Evolutionary conservation across 2,888 invertebrate species (phyloP).

Genomic region (Drosophila buzzatii): DNA sequence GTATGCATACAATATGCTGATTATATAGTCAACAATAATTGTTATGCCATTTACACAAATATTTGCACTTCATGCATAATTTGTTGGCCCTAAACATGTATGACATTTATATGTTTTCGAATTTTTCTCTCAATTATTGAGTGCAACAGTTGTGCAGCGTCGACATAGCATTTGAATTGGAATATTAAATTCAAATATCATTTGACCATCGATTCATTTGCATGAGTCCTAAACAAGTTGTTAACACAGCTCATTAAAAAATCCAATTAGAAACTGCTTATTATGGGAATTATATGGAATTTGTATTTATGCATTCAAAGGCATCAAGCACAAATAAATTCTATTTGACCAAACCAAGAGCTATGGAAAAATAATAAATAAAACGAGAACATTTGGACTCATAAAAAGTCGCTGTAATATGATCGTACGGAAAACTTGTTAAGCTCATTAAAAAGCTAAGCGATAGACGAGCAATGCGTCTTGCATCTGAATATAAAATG

Average conservation of each 20-base stretch:
- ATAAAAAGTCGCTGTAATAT: neutral
- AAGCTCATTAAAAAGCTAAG: slow-evolving; percentile 3
- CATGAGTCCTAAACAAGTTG: neutral
- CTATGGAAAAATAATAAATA: neutral
- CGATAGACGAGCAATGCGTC: neutral
- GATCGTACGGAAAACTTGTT: neutral
- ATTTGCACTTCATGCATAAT: slow-evolving; percentile 47
- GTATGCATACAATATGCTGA: slow-evolving; percentile 44
- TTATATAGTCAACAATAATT: slow-evolving; percentile 58
- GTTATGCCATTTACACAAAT: slow-evolving; percentile 54
- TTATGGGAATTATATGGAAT: neutral
- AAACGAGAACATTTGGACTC: neutral
- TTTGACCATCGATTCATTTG: neutral
- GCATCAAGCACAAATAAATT: neutral
- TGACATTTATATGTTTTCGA: neutral
- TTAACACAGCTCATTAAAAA: neutral
- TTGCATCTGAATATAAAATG: neutral
- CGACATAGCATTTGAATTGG: neutral
- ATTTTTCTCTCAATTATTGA: slow-evolving; percentile 16
- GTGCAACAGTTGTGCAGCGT: neutral
- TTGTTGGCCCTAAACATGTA: slow-evolving; percentile 29
- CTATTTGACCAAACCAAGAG: neutral
- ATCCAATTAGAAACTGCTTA: neutral
- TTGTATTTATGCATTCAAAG: neutral
- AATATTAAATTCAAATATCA: neutral